phyloP scores from a whole-genome alignment of 2,113 vertebrate genomes.

The Halcyon malimbica region DNA sequence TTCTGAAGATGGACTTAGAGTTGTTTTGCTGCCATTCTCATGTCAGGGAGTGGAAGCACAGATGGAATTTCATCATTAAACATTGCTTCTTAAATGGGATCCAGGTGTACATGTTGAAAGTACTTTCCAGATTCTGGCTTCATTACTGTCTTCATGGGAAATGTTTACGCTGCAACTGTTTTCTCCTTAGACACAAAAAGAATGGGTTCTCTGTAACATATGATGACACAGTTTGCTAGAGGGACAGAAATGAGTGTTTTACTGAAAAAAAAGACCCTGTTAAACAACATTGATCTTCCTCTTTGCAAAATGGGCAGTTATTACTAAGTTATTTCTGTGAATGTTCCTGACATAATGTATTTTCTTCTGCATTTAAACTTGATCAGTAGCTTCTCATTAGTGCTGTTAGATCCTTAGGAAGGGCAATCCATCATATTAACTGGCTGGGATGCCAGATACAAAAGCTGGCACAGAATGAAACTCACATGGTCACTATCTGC shows the following conservation, averaged over 20 bases:
- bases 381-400: not conserved
- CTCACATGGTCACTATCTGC: not conserved
- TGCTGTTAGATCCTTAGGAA: not conserved
- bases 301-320: not conserved
- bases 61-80: not conserved
- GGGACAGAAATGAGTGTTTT: not conserved
- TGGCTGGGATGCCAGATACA: not conserved
- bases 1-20: not conserved
- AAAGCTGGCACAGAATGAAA: not conserved
- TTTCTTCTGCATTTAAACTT: conserved; percentile 1
- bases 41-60: not conserved
- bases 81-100: not conserved
- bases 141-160: not conserved
- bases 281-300: not conserved
- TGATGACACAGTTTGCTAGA: not conserved
- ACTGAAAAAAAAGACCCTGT: not conserved
- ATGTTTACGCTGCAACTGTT: not conserved
- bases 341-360: not conserved
- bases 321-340: conserved; percentile 1
- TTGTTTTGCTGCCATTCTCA: not conserved
- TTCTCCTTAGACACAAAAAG: not conserved
- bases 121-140: not conserved
- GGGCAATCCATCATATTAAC: not conserved
- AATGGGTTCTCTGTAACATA: not conserved
- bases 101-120: not conserved